Base-by-base conservation (phyloP, 2,113 vertebrate genomes). In the Odobenus rosmarus region DNA sequence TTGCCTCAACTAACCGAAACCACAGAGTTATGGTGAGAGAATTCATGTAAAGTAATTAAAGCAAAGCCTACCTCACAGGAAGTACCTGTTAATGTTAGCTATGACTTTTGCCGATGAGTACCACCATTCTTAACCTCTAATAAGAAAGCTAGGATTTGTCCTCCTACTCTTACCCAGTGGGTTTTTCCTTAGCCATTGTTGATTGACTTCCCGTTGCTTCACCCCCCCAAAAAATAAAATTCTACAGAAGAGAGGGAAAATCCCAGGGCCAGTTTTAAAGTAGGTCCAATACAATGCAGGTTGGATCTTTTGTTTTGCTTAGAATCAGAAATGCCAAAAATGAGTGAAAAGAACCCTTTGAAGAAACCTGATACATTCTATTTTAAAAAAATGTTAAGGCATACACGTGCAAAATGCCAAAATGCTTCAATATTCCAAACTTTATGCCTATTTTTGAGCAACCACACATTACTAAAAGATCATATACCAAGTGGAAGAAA, bases 301-400 rank as follows among this genome's bases (percentile, higher is more conserved):
- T 86, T 95, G n/a, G 1, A 96, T 53, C n/a, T 92, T 80, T 77
- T 90, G 4, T 55, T 96, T 90, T 84, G 39, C 14, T 90, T 95
- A 95, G 42, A 93, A 95, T 81, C 28, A 93, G 31, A 90, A 94
- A 80, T 82, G 46, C 84, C 49, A 88, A 74, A 86, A 83, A 49
- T 83, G 18, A 95, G n/a, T 92, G 19, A 72, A 85, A 96, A 72
- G 26, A 90, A 87, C 4, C 42, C 51, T 91, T 93, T 71, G 28
- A 71, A 76, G 57, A 96, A 95, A 92, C 10, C 36, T 79, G 23
- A 88, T 85, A 23, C 7, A 93, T 74, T 74, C 42, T 72, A 8
- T 49, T 82, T n/a, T 3, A 8, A 62, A 90, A 92, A 87, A 69
- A 4, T n/a, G 55, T 87, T 77, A 76, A 90, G 74, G 12, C 13